Evolutionary conservation across 2,888 invertebrate genomes (phyloP).

Genomic region (Lasioglossum malachurum): DNA sequence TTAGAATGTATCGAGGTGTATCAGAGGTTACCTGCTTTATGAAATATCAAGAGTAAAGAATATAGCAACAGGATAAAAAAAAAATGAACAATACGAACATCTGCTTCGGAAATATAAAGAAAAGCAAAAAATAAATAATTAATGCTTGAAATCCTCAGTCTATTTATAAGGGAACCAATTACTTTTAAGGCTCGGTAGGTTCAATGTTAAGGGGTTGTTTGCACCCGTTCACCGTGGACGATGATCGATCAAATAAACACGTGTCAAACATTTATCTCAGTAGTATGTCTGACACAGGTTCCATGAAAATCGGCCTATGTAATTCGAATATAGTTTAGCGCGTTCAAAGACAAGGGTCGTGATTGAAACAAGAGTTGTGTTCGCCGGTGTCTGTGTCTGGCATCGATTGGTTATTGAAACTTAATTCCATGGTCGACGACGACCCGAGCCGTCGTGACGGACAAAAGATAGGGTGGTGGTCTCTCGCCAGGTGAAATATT

Average conservation of each 20-base stretch:
- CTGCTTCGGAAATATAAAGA: too few relatives aligned
- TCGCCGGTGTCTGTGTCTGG: neutral
- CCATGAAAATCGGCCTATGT: neutral
- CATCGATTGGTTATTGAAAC: conserved; percentile 9
- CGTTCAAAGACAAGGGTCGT: neutral
- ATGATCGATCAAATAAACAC: neutral
- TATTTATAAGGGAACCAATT: too few relatives aligned
- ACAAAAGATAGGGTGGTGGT: neutral
- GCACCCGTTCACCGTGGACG: neutral
- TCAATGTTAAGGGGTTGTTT: neutral
- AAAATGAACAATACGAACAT: too few relatives aligned
- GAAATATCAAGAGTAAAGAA: too few relatives aligned
- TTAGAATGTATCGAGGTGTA: too few relatives aligned
- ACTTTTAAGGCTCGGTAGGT: too few relatives aligned
- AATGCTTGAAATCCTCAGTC: too few relatives aligned
- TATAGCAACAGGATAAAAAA: too few relatives aligned
- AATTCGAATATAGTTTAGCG: neutral
- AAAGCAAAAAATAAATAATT: too few relatives aligned
- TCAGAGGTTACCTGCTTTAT: too few relatives aligned
- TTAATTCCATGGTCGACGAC: neutral
- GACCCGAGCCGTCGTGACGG: neutral
- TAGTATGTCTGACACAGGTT: too few relatives aligned
- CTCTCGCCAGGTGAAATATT: conserved; percentile 19
- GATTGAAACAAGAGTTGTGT: neutral
- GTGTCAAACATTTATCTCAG: neutral